These are phyloP conservation scores for Budorcas taxicolor DNA, from an alignment of 2,113 vertebrate species.

Conservation along the genomic window DNA sequence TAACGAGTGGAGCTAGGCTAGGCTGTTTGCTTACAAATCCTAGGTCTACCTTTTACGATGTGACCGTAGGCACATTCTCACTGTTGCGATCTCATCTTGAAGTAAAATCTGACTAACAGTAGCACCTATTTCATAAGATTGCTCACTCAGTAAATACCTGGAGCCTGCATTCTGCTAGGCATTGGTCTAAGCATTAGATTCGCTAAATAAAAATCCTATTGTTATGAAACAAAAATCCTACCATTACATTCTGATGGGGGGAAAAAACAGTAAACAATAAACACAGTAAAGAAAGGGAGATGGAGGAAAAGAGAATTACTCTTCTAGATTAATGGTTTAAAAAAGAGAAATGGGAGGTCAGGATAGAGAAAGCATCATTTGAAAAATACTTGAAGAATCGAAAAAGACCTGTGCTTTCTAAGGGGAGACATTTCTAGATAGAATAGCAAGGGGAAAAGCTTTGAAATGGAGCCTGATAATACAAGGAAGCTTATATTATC, in stretches of 20 bases:
- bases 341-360: not conserved
- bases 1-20: not conserved
- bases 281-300: not conserved
- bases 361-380: not conserved
- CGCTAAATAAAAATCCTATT: not conserved
- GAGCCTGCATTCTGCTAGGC: not conserved
- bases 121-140: not conserved
- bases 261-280: not conserved
- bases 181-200: not conserved
- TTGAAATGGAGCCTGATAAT: not conserved
- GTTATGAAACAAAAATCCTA: not conserved
- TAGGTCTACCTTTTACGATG: not conserved
- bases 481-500: not conserved
- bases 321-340: not conserved
- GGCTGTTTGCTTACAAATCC: not conserved
- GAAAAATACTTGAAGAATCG: not conserved
- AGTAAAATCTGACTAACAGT: not conserved
- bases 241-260: not conserved
- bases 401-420: not conserved
- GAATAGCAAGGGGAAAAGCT: not conserved
- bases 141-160: not conserved
- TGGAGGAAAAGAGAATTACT: not conserved
- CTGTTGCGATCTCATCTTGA: not conserved
- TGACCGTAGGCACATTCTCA: not conserved
- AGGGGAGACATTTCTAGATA: not conserved